Conservation (phyloP, 2,888 invertebrate genomes). For the Drosophila borborema region DNA sequence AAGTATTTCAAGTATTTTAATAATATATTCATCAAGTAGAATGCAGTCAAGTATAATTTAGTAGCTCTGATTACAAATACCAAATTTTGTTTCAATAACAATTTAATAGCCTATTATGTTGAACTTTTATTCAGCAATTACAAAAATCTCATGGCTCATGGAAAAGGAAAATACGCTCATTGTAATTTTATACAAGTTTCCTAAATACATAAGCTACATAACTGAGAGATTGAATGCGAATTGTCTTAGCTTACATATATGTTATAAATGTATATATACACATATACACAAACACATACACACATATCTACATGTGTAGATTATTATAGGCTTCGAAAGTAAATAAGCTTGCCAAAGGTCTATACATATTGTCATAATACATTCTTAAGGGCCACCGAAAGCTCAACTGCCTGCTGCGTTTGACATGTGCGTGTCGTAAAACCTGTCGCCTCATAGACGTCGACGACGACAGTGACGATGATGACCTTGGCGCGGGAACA, state of each 20-base stretch:
- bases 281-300: not conserved
- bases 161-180: not conserved
- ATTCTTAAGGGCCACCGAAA: conserved; percentile 24
- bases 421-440: conserved; percentile 74
- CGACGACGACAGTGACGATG: conserved; percentile 13
- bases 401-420: conserved; percentile 13
- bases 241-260: not conserved
- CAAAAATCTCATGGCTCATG: not conserved
- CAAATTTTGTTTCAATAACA: conserved; percentile 1
- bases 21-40: conserved; percentile 1
- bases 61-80: not conserved
- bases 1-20: not conserved
- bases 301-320: not conserved
- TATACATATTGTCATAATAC: not conserved
- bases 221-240: not conserved
- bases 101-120: not conserved
- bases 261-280: not conserved
- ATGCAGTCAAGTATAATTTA: not conserved
- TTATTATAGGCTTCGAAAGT: not conserved
- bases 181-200: not conserved
- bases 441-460: conserved; percentile 54
- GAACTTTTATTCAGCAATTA: not conserved
- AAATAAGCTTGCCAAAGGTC: conserved; percentile 9
- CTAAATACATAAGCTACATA: not conserved
- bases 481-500: conserved; percentile 59